Evolutionary conservation across 2,797 vertebrate species (phyloP).

Genomic region (Orientallactaga sibirica): DNA sequence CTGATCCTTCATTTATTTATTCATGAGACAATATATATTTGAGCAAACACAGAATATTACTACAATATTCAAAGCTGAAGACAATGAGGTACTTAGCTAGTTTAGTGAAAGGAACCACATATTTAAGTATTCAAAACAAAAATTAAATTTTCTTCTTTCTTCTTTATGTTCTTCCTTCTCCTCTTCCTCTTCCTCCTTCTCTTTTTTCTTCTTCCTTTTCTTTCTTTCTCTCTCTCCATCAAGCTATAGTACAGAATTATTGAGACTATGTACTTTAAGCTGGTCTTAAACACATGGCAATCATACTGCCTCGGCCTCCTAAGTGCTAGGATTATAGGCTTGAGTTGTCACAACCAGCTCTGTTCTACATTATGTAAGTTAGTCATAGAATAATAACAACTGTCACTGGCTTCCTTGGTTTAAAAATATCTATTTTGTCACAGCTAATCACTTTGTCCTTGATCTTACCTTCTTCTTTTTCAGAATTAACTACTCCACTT

Average conservation of each 20-base stretch:
- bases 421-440: conserved; percentile 11
- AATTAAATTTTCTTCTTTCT: too few relatives aligned
- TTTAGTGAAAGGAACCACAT: not conserved
- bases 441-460: conserved; percentile 36
- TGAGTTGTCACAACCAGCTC: not conserved
- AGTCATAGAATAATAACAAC: not conserved
- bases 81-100: not conserved
- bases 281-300: not conserved
- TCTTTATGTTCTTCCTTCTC: too few relatives aligned
- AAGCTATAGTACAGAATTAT: too few relatives aligned
- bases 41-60: not conserved
- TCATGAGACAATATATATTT: conserved; percentile 16
- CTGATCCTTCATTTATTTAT: conserved; percentile 19
- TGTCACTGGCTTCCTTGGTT: not conserved
- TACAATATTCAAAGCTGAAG: conserved; percentile 39
- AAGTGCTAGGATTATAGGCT: not conserved
- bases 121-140: conserved; percentile 1
- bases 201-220: too few relatives aligned
- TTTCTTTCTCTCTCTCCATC: too few relatives aligned
- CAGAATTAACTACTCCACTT: conserved; percentile 43
- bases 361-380: not conserved
- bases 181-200: too few relatives aligned
- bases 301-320: not conserved
- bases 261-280: not conserved
- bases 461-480: conserved; percentile 32